Evolutionary conservation across 2,797 vertebrate species (phyloP).

Genomic region (Channa striata): DNA sequence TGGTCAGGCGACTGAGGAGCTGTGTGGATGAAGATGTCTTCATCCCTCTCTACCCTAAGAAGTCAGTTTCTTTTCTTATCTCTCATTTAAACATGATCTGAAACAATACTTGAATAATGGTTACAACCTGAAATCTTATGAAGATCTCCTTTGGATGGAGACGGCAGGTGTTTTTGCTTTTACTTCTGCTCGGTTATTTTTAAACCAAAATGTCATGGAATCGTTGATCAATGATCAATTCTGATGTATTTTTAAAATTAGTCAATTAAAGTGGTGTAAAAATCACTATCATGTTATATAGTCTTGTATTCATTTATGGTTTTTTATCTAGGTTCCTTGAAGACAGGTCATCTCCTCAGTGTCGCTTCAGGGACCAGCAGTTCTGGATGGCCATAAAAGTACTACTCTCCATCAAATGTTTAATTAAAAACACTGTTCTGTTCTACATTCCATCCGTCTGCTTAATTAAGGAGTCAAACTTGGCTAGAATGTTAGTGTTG

Average conservation of each 20-base stretch:
- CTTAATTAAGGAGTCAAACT: too few relatives aligned
- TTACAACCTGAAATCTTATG: background rate
- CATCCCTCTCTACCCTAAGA: slow-evolving; percentile 93
- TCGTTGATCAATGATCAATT: background rate
- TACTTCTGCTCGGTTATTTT: too few relatives aligned
- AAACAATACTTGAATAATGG: background rate
- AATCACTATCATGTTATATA: background rate
- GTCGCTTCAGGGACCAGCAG: slow-evolving; percentile 88
- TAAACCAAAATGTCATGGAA: too few relatives aligned
- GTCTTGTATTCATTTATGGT: background rate
- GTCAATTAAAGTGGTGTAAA: background rate
- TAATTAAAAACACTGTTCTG: background rate
- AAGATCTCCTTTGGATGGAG: too few relatives aligned
- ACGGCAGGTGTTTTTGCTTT: background rate
- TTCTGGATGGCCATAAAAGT: slow-evolving; percentile 95
- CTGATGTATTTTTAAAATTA: background rate
- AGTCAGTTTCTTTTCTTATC: slow-evolving; percentile 72
- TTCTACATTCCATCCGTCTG: background rate
- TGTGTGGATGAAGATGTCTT: slow-evolving; percentile 94
- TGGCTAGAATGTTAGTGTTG: background rate
- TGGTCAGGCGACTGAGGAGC: slow-evolving; percentile 86
- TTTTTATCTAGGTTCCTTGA: slow-evolving; percentile 80
- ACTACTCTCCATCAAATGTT: slow-evolving; percentile 6
- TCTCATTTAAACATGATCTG: slow-evolving; percentile 1
- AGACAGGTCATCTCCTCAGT: slow-evolving; percentile 83